Base-by-base conservation (phyloP, 1,140 invertebrate species). In the Ips typographus region DNA sequence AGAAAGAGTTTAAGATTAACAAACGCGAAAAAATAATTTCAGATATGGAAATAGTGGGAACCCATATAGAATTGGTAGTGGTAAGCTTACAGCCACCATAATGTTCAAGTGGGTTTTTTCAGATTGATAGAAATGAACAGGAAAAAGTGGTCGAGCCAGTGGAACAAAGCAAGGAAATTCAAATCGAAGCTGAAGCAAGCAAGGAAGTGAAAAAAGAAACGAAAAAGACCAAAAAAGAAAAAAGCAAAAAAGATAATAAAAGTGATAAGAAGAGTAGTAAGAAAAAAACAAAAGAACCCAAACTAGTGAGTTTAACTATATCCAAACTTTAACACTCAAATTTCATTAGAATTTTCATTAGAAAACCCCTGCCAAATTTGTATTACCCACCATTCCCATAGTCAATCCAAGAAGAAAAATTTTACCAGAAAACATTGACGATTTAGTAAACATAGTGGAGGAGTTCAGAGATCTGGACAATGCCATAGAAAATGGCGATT, bases 381-480 rank as follows among this genome's bases (percentile, higher is more conserved):
- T 40, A 36, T 62, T 72, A 49, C 67, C 68, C 2, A 36, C 42
- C 36, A 43, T 65, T 0, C 68, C 61, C 36, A 43, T 65, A 8
- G 43, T 56, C 8, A 72, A 72, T 51, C 61, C 38, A 22, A 53
- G 68, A 62, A 7, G 62, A 42, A 70, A 70, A 56, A 49, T 62
- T 37, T 7, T 55, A 3, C 42, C 65, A 2, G 70, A 62, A 68
- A 63, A 71, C 41, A 22, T 59, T 5, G 40, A 60, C 22, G 2
- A 64, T 1, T 36, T 73, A n/a, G 2, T 61, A 4, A 52, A 73
- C 36, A n/a, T 73, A 3, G 39, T 71, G 22, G 69, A 71, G 52
- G 68, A 70, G 44, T 71, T 71, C 53, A 3, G 42, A 65, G 53
- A 59, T 22, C 65, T 73, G 39, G 70, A 73, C 7, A 40, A 51